Evolutionary conservation across 2,113 vertebrate genomes (phyloP), one percentile per base, ranked within the genome.

Genomic region (Notarius quadriscutis): DNA sequence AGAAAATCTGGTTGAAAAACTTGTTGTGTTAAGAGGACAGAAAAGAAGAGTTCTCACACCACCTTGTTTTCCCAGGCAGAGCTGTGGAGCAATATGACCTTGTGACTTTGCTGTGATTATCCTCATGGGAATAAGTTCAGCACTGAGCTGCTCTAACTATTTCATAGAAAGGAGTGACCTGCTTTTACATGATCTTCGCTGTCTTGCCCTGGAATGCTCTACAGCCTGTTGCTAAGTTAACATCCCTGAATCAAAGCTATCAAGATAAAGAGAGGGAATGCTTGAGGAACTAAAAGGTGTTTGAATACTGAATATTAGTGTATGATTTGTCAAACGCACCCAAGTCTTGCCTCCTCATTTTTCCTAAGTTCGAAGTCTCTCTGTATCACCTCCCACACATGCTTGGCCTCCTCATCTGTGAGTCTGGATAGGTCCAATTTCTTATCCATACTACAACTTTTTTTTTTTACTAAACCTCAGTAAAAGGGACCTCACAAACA

Each of bases 361-460:
- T 97, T 98, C 9, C 98, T 93, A 6, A 99, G 96, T 80, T 95
- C 96, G 0, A 99, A 96, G 91, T 99, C 98, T 63, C 98, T 94
- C 34, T 97, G 97, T 48, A 99, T 95, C 1, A 99, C 98, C 5
- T 97, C 96, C 97, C 97, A 98, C 1, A 99, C 92, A 0, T 99
- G 98, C 92, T 96, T 96, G 84, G 97, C 97, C 89, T 99, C 98
- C 7, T 98, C 98, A 0, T 99, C 98, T 0, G 96, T 95, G 22
- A 99, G 94, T 89, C 95, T 95, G 84, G 97, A 96, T n/a, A 99
- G 95, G 90, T 99, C 97, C 95, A 99, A 93, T 87, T 97, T 99
- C 50, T 90, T 95, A 80, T 97, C 97, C 97, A 98, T 99, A 71
- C 34, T 11, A 71, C 10, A 22, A 12, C 48, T 60, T 41, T 17